Conservation (phyloP, 2,113 vertebrate species). For the Protobothrops mucrosquamatus region DNA sequence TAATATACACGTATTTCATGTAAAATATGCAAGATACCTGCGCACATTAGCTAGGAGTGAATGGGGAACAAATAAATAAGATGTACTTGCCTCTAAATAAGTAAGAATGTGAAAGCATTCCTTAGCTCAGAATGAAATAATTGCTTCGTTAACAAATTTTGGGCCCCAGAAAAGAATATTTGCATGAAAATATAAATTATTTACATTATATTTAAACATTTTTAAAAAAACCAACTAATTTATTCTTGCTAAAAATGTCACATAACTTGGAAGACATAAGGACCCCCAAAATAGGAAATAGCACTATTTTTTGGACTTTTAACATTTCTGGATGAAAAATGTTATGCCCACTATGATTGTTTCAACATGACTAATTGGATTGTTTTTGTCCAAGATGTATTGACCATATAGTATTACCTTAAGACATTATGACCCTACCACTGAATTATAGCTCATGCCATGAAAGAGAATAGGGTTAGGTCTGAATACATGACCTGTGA, state of each 20-base stretch:
- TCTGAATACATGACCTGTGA: background rate
- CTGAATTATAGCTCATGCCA: background rate
- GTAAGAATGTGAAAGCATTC: constrained; percentile 22
- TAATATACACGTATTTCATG: constrained; percentile 32
- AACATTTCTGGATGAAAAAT: constrained; percentile 6
- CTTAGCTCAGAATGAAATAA: constrained; percentile 42
- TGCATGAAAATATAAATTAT: constrained; percentile 47
- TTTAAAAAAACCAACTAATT: constrained; percentile 31
- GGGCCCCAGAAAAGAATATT: constrained; percentile 41
- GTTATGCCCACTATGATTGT: background rate
- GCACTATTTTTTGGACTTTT: background rate
- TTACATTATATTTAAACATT: constrained; percentile 46
- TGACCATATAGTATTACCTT: background rate
- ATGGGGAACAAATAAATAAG: constrained; percentile 9
- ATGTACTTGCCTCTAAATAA: constrained; percentile 44
- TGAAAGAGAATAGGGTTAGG: background rate
- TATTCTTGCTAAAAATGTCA: constrained; percentile 43
- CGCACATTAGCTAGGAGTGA: constrained; percentile 30
- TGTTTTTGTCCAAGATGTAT: constrained; percentile 12
- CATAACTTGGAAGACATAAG: constrained; percentile 25
- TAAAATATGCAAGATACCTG: constrained; percentile 9
- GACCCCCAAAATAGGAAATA: constrained; percentile 14
- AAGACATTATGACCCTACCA: background rate
- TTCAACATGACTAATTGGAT: constrained; percentile 15
- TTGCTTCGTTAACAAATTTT: constrained; percentile 42